These are phyloP conservation scores for Leptopilina boulardi DNA, from an alignment of 1,140 invertebrate species.

Conservation along the genomic window DNA sequence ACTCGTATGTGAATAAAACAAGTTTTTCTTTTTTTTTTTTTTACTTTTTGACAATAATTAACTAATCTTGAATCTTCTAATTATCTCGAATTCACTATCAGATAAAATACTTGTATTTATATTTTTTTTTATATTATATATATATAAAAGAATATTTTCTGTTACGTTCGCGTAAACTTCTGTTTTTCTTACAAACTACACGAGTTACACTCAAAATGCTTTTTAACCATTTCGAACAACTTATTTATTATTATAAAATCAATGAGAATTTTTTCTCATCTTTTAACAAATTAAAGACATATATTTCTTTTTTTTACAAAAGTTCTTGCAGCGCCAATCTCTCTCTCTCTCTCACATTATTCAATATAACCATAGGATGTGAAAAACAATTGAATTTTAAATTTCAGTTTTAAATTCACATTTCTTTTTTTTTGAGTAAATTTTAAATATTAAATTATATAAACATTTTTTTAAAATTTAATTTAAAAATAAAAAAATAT, in stretches of 20 bases:
- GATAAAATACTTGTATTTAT: conserved; percentile 16
- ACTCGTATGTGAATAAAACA: neutral
- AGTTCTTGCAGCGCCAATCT: conserved; percentile 32
- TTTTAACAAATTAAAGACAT: neutral
- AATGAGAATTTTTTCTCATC: conserved; percentile 38
- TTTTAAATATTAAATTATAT: too few relatives aligned
- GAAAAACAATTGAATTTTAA: neutral
- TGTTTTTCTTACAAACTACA: neutral
- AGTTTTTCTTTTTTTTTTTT: neutral
- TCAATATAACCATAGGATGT: neutral
- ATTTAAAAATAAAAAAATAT: conserved; percentile 13
- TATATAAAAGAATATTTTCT: conserved; percentile 11
- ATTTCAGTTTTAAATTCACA: neutral
- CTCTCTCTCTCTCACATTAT: neutral
- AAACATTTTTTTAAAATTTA: conserved; percentile 7
- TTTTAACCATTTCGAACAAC: conserved; percentile 33
- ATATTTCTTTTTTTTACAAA: conserved; percentile 37
- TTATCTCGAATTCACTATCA: neutral
- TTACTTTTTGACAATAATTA: neutral
- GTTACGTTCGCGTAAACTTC: neutral
- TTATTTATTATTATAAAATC: conserved; percentile 16
- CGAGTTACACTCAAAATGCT: neutral
- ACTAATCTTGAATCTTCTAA: neutral
- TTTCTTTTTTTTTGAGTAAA: too few relatives aligned
- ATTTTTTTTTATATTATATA: neutral